Percentiles rank a stretch among this genome's conserved stretches.
phyloP scores from a whole-genome alignment of 2,888 invertebrate genomes.

The Rhaphigaster nebulosa region DNA sequence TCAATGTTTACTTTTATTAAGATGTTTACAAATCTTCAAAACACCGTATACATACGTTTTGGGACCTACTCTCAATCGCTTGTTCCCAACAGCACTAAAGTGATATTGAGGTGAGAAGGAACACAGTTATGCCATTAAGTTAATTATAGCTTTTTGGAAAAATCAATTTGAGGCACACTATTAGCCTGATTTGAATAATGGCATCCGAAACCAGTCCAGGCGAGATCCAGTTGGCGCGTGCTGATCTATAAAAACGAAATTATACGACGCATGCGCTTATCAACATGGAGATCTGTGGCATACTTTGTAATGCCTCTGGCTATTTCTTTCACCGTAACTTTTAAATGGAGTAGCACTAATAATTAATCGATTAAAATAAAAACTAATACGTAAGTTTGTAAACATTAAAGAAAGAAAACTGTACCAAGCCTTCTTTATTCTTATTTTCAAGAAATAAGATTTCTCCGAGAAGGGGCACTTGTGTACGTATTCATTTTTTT shows the following conservation, averaged over 20 bases:
- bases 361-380: not conserved
- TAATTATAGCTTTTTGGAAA: slow-evolving; percentile 8
- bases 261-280: not conserved
- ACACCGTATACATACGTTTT: not conserved
- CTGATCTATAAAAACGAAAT: not conserved
- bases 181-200: slow-evolving; percentile 14
- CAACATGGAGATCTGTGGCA: not conserved
- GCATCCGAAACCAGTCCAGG: not conserved
- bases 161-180: not conserved
- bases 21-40: not conserved
- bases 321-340: not conserved
- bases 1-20: not conserved
- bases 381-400: too few relatives aligned
- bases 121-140: slow-evolving; percentile 1
- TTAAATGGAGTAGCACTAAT: not conserved
- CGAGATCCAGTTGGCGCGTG: not conserved
- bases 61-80: not conserved
- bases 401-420: too few relatives aligned
- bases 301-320: slow-evolving; percentile 1
- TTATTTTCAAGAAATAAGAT: too few relatives aligned
- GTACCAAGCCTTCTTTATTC: too few relatives aligned
- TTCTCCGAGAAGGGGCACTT: too few relatives aligned
- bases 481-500: too few relatives aligned
- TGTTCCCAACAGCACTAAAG: not conserved
- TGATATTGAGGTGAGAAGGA: not conserved